Conservation (phyloP, 2,888 invertebrate genomes). For the Strigamia maritima region DNA sequence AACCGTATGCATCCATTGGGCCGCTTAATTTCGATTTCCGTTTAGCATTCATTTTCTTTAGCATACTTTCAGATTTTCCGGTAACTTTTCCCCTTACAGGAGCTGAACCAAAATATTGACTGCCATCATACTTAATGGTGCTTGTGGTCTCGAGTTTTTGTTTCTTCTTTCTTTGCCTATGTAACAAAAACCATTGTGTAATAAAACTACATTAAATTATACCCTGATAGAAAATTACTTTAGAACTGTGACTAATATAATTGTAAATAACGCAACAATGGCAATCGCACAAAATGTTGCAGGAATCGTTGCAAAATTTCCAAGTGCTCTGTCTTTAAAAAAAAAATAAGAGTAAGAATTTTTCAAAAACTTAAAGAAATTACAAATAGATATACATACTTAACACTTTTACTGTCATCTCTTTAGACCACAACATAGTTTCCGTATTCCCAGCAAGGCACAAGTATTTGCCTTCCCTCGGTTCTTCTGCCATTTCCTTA, state of each 20-base stretch:
- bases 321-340: neutral
- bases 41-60: neutral
- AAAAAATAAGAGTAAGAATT: no score
- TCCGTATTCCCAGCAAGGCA: neutral
- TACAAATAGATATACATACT: neutral
- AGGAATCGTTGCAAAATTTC: neutral
- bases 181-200: neutral
- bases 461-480: neutral
- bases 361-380: neutral
- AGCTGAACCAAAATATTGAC: neutral
- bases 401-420: neutral
- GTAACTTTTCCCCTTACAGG: neutral
- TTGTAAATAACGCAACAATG: neutral
- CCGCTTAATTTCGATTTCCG: neutral
- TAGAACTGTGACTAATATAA: neutral
- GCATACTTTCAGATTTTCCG: neutral
- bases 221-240: neutral
- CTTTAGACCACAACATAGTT: neutral
- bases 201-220: neutral
- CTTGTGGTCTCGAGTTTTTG: neutral
- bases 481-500: neutral
- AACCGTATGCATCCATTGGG: neutral
- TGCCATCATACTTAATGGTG: neutral
- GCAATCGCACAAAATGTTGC: neutral
- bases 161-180: neutral